Evolutionary conservation across 1,140 invertebrate genomes (phyloP), one percentile per base, ranked within the genome.

Genomic region (Pachypeltis micranthus): DNA sequence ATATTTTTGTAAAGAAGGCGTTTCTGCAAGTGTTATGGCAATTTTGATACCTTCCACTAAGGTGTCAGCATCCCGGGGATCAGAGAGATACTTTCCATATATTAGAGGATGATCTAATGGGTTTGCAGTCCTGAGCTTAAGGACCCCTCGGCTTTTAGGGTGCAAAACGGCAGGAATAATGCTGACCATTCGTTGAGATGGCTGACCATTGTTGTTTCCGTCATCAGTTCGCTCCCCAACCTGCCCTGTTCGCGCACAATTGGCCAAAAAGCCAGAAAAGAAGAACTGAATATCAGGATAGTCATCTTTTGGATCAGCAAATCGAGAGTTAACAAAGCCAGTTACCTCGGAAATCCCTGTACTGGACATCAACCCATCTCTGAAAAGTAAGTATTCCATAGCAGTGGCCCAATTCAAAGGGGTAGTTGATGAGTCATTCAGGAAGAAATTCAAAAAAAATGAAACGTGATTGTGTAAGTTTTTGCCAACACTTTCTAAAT

Each of bases 381-480:
- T 81, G 74, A 91, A 89, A 0, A 90, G 77, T 21, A 91, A 73
- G 70, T 91, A 90, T 70, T 91, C 87, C 85, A 90, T 89, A 21
- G 88, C 88, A 0, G 89, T 89, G 1, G 88, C 88, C 88, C 88
- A 91, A 74, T 91, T 91, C 0, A 91, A 77, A 0, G 87, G 84
- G 0, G 85, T 80, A 0, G 86, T 90, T 68, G 89, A 86, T 29
- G 88, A 87, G 68, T 92, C 87, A 58, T 91, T 88, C 16, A 92
- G 85, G 23, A 81, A 79, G 74, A 91, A 93, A 69, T 81, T 83
- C 0, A 89, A 72, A 65, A 87, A 84, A 72, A 80, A 86, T 2
- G 87, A 85, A 0, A 91, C 89, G 68, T 93, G 91, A 71, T 92
- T 91, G 68, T 91, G 89, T 0, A 96, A 80, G 76, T 95, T 95